Percentiles rank a stretch among this genome's conserved stretches.
Conservation (phyloP, 2,797 vertebrate species). For the Champsocephalus gunnari region DNA sequence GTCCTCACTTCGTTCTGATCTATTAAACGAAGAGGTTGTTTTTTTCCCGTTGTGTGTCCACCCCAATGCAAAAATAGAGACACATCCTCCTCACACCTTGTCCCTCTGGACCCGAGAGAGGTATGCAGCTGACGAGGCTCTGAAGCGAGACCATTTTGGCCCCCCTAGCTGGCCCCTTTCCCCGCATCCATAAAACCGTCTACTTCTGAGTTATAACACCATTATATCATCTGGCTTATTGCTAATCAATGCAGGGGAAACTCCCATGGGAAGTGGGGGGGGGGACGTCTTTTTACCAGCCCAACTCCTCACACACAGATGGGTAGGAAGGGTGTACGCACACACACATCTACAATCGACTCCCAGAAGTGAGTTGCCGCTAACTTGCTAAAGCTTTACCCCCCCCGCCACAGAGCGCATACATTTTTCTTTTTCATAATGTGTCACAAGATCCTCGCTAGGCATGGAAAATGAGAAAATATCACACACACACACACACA, state of each 20-base stretch:
- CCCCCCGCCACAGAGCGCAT: conserved; percentile 35
- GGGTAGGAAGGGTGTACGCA: conserved; percentile 27
- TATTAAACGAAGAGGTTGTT: conserved; percentile 29
- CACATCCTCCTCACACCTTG: conserved; percentile 34
- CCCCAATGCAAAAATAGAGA: conserved; percentile 36
- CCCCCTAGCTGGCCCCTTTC: conserved; percentile 51
- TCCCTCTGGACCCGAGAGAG: conserved; percentile 46
- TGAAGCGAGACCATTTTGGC: conserved; percentile 54
- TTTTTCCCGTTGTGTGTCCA: conserved; percentile 28
- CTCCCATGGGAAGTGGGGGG: conserved; percentile 55
- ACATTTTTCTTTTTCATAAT: conserved; percentile 31
- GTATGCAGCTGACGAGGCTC: conserved; percentile 51
- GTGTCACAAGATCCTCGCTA: conserved; percentile 40
- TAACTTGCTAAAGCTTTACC: conserved; percentile 52
- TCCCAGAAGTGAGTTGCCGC: conserved; percentile 25
- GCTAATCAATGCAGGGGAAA: conserved; percentile 80
- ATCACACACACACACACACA: conserved; percentile 36
- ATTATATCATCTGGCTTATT: conserved; percentile 80
- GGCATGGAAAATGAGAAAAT: conserved; percentile 54
- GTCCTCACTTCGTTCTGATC: conserved; percentile 40
- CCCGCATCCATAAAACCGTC: conserved; percentile 72
- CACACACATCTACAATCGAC: conserved; percentile 46
- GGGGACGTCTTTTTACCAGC: conserved; percentile 29
- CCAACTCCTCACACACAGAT: conserved; percentile 28
- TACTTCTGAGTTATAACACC: conserved; percentile 75